A percentile compares a stretch with the other conserved stretches of the same genome.
Conservation (phyloP, 1,140 invertebrate genomes). For the Littorina saxatilis region DNA sequence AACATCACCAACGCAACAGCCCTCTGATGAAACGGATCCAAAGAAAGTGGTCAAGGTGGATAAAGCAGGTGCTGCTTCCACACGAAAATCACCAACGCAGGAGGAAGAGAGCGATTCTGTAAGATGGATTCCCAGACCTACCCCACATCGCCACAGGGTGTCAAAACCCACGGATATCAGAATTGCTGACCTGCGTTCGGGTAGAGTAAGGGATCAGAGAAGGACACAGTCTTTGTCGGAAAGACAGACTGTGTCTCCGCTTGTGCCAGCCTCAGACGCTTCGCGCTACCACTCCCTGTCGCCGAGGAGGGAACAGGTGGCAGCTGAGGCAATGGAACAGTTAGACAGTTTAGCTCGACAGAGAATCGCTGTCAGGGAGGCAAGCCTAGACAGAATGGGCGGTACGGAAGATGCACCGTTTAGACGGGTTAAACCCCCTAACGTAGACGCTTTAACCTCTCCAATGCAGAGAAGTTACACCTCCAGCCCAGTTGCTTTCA, state of each 20-base stretch:
- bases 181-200: background rate
- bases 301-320: background rate
- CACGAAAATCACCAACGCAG: background rate
- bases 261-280: background rate
- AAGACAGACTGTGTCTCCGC: background rate
- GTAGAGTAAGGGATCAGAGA: background rate
- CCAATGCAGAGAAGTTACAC: constrained; percentile 1
- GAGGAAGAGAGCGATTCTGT: background rate
- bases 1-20: background rate
- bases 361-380: background rate
- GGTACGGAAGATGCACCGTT: background rate
- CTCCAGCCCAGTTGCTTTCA: constrained; percentile 6
- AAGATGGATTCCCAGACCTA: constrained; percentile 6
- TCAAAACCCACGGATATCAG: constrained; percentile 1
- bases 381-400: background rate
- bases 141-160: background rate
- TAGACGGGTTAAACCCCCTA: background rate
- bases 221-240: background rate
- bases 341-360: background rate
- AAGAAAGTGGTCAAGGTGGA: background rate
- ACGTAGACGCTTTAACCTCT: background rate
- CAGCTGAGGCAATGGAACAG: background rate
- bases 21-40: constrained; percentile 7
- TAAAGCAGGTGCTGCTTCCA: background rate
- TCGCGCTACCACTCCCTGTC: constrained; percentile 15